Conservation (phyloP, 2,113 vertebrate genomes). For the Loxodonta africana region DNA sequence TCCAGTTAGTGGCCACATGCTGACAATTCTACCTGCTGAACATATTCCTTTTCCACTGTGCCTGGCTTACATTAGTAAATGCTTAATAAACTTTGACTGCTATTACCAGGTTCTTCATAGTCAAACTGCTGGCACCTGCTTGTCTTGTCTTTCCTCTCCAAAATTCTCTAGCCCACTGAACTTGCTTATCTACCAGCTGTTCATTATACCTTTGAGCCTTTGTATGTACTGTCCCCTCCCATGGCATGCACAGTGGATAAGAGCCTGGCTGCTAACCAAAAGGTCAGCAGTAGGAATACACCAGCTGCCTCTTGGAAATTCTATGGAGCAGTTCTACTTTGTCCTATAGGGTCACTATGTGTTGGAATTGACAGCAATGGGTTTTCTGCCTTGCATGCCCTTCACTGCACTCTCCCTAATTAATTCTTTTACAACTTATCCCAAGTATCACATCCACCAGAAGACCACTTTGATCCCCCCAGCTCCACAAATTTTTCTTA, state of each 20-base stretch:
- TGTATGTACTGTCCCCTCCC: neutral
- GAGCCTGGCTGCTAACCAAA: no score
- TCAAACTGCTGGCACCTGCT: neutral
- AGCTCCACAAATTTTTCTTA: neutral
- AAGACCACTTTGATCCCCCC: neutral
- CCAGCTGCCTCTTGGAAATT: no score
- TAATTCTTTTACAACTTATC: neutral
- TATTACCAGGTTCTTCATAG: neutral
- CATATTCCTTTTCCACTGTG: neutral
- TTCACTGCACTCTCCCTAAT: neutral
- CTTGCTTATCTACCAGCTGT: neutral
- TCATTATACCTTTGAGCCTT: neutral
- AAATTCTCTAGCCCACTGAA: neutral
- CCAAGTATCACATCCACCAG: neutral
- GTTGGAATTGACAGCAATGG: no score
- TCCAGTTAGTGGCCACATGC: neutral
- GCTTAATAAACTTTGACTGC: neutral
- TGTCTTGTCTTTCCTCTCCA: neutral
- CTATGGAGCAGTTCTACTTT: no score
- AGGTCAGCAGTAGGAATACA: no score
- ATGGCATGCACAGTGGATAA: no score
- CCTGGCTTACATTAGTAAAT: neutral
- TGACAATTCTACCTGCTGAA: neutral
- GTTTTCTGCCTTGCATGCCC: neutral
- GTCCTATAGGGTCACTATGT: no score